Evolutionary conservation across 1,140 invertebrate genomes (phyloP), one percentile per base, ranked within the genome.

Genomic region (Euura lappo): DNA sequence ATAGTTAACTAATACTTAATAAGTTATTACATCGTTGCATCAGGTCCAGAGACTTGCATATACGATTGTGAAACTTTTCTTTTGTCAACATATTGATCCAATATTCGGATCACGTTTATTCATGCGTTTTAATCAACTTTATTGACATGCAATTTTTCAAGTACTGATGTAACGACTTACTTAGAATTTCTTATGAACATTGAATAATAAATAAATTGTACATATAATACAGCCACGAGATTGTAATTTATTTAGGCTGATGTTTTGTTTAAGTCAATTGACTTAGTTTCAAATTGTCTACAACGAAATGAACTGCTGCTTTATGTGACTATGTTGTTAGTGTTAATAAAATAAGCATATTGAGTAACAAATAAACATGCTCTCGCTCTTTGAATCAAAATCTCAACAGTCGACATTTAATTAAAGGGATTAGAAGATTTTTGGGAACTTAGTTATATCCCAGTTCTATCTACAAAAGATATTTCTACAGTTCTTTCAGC

Each of bases 271-370:
- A 7, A 44, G 28, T 44, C 44, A 45, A 44, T 70, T 44, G 45
- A 13, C 45, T 70, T 70, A 10, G 13, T 47, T 70, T 47, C 10
- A 44, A 70, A 44, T 44, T 47, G 69, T 45, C 28, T 70, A 70
- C 69, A 70, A 70, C 69, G 69, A 70, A 70, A 70, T 70, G 46
- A 70, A 70, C 69, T 45, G 45, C 44, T 70, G 45, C 45, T 70
- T 70, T 70, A 68, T 68, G 66, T 68, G 11, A 68, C 66, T 42
- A 28, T 68, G 66, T 28, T 42, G 66, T 68, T 68, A 68, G 42
- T 68, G 44, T 68, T 60, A 60, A 60, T 60, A 28, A 28, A 28
- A 28, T 28, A 28, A 28, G 28, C 28, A 28, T 28, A 28, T 28
- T 28, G 28, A 28, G 28, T 28, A 28, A 28, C 28, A 28, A 28